Percentiles rank a stretch among this genome's conserved stretches.
Conservation (phyloP, 2,888 invertebrate genomes). For the Drosophila birchii region DNA sequence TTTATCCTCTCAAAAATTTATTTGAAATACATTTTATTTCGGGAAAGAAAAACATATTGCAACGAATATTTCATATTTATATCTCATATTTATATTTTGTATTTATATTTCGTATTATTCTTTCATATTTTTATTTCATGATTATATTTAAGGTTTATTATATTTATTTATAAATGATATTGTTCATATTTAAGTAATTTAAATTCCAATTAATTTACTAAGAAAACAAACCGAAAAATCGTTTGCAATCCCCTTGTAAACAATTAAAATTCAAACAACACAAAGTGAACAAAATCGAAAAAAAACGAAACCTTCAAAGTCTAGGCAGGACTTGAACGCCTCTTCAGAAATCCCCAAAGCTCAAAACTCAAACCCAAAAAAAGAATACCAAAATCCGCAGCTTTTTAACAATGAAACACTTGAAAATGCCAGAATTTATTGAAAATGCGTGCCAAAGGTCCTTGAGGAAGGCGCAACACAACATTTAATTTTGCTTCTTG, state of each 20-base stretch:
- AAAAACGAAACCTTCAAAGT: conserved; percentile 1
- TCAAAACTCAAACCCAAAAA: background rate
- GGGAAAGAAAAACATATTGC: no score
- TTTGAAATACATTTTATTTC: no score
- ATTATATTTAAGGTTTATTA: no score
- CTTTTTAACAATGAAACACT: conserved; percentile 23
- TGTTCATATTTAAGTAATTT: background rate
- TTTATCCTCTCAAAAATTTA: no score
- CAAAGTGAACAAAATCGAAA: conserved; percentile 3
- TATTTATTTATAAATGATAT: background rate
- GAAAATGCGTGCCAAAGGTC: conserved; percentile 67
- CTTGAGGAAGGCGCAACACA: conserved; percentile 4
- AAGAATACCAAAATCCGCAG: background rate
- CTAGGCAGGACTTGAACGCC: background rate
- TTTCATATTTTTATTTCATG: no score
- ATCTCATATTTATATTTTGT: no score
- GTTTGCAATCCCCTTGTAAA: background rate
- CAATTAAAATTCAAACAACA: conserved; percentile 5
- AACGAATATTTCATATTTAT: no score
- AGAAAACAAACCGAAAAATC: background rate
- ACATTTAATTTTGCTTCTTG: conserved; percentile 32
- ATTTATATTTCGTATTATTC: no score
- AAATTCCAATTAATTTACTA: background rate
- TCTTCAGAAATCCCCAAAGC: conserved; percentile 5
- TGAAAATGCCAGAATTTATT: conserved; percentile 45